Base-by-base conservation (phyloP, 2,113 vertebrate species). In the Siniperca chuatsi region DNA sequence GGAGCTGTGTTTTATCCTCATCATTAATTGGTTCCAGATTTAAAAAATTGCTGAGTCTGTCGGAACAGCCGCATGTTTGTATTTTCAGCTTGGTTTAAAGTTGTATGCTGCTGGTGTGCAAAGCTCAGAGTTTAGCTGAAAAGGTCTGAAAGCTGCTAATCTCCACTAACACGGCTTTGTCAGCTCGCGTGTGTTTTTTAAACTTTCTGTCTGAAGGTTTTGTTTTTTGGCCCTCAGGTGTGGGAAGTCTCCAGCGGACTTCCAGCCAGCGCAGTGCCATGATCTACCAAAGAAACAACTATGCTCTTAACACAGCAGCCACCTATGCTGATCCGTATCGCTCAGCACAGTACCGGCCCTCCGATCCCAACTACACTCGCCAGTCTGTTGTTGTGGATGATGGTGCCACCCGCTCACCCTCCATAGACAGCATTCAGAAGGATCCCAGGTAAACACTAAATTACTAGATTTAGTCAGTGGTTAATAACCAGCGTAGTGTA, bases 341-440 rank as follows among this genome's bases (percentile, higher is more conserved):
- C 87, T 92, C 97, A 1, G 75, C 96, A 35, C 97, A 96, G 16
- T 97, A 97, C 77, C 96, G 97, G 37, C 94, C 97, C 77, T 88
- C 97, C 0, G 98, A 99, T 75, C 84, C 96, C 80, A 87, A 35
- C 89, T 98, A 97, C 42, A 72, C 78, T 81, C 94, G 96, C 54
- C 97, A 97, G 5, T 40, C 92, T 6, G 66, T 92, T 0, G 93
- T 95, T 0, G 91, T 96, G 15, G 98, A 98, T 0, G 97, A 98
- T 1, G 96, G 95, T 11, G 97, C 97, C 81, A 96, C 97, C 0
- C 96, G 97, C 54, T 99, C 98, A 0, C 98, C 98, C 0, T 99
- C 98, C 57, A 97, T 99, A 87, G 98, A 99, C 96, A 99, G 98
- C 95, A 99, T 99, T 77, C 98, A 99, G 93, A 99, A 99, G 50